Evolutionary conservation across 1,140 invertebrate species (phyloP), one percentile per base, ranked within the genome.

Genomic region (Lepidurus packardi): DNA sequence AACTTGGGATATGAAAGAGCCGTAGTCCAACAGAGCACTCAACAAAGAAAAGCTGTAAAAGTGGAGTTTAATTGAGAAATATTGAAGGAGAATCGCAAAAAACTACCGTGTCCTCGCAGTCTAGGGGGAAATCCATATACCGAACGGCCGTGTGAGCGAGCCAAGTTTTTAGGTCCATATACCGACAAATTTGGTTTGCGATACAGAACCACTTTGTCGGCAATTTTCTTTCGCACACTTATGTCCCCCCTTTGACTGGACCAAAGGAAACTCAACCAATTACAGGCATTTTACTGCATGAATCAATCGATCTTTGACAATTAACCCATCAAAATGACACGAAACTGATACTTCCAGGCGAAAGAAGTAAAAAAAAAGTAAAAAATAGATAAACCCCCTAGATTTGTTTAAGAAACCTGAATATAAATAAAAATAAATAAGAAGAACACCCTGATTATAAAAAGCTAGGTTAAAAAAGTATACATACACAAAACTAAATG

Each of bases 1-100:
- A 65, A 16, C 53, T 65, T 65, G 53, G 53, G 53, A 65, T 65
- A 65, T 65, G 53, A 21, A 65, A 65, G 16, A 65, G 53, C 53
- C 53, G 13, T n/a, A 16, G 21, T 65, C 53, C 9, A 21, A 65
- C 5, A 65, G 21, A 65, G 21, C 21, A 65, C 16, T 7, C 4
- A 3, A 65, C 16, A 65, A 21, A 65, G 53, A 65, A 65, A 65
- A 65, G 21, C 21, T 9, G 53, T 65, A 65, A 65, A 21, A 65
- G 53, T 65, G 21, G 16, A 65, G 4, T 65, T 16, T 65, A 65
- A 65, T 65, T 13, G 53, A 65, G 53, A 65, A 3, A 65, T 65
- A 65, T 21, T 65, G 53, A 21, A 16, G 21, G 21, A 21, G 21
- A 65, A 65, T n/a, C 53, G 53, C n/a, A 21, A 65, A 16, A 65